A percentile compares a stretch with the other conserved stretches of the same genome.
These are phyloP conservation scores for Pammene fasciana DNA, from an alignment of 2,888 invertebrate species.

Conservation along the genomic window DNA sequence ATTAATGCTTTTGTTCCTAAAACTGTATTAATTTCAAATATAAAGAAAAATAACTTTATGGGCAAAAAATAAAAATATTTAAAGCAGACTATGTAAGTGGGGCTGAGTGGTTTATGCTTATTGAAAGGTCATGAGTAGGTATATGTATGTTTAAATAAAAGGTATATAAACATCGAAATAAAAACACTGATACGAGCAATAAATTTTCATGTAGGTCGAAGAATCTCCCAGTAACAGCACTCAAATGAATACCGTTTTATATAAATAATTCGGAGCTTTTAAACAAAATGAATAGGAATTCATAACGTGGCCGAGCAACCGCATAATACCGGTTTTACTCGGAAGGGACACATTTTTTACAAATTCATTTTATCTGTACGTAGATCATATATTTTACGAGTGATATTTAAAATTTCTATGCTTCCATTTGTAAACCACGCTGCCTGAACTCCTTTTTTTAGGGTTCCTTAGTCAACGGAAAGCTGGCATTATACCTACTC, in stretches of 20 bases:
- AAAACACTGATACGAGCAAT: slow-evolving; percentile 24
- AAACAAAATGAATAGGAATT: slow-evolving; percentile 40
- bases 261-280: slow-evolving; percentile 35
- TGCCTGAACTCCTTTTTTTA: too few relatives aligned
- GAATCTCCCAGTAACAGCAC: slow-evolving; percentile 18
- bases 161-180: slow-evolving; percentile 9
- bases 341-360: slow-evolving; percentile 28
- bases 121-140: too few relatives aligned
- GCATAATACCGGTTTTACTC: slow-evolving; percentile 18
- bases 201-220: slow-evolving; percentile 18
- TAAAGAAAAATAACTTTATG: too few relatives aligned
- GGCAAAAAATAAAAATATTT: too few relatives aligned
- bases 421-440: not conserved
- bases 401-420: slow-evolving; percentile 35
- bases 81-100: too few relatives aligned
- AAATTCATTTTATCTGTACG: slow-evolving; percentile 32
- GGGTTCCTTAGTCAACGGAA: too few relatives aligned
- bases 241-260: slow-evolving; percentile 32
- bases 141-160: not conserved
- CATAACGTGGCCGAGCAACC: slow-evolving; percentile 36
- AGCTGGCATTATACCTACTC: too few relatives aligned
- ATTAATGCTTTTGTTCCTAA: too few relatives aligned
- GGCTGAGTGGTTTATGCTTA: too few relatives aligned
- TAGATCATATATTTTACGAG: slow-evolving; percentile 13
- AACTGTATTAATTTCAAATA: too few relatives aligned